Evolutionary conservation across 2,888 invertebrate genomes (phyloP).

Genomic region (Mesorhabditis sp.): DNA sequence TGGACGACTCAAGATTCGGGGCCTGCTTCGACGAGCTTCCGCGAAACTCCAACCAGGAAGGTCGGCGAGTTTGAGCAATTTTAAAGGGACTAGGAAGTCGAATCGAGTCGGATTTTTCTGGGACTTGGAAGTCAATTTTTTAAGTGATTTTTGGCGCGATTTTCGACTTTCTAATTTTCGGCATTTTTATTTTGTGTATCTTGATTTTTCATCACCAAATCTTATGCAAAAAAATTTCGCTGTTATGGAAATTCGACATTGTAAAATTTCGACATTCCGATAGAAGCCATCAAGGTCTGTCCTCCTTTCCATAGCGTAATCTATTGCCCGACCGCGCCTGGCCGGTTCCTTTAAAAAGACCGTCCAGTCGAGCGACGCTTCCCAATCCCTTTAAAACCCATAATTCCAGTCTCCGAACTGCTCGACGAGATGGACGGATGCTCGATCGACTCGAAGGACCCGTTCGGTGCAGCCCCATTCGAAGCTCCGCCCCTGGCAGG

Average conservation of each 20-base stretch:
- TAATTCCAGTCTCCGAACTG: background rate
- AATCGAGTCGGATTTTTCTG: no score
- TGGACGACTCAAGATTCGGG: conserved; percentile 24
- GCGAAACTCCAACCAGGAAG: background rate
- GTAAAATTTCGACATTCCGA: no score
- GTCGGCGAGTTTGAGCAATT: background rate
- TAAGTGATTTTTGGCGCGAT: no score
- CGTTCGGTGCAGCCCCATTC: conserved; percentile 62
- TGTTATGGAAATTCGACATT: no score
- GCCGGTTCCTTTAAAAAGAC: no score
- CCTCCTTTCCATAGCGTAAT: background rate
- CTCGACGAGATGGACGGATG: conserved; percentile 16
- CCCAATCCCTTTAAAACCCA: background rate
- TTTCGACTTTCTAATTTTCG: no score
- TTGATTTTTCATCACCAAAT: no score
- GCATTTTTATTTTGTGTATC: no score
- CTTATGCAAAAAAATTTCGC: no score
- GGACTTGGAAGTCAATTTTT: no score
- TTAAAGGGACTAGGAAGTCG: no score
- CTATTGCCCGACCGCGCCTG: background rate
- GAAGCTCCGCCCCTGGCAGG: conserved; percentile 32
- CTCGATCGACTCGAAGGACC: conserved; percentile 59
- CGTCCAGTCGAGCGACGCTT: background rate
- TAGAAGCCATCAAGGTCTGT: no score
- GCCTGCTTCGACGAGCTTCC: conserved; percentile 23